Evolutionary conservation across 2,797 vertebrate genomes (phyloP), one percentile per base, ranked within the genome.

Genomic region (Astyanax mexicanus): DNA sequence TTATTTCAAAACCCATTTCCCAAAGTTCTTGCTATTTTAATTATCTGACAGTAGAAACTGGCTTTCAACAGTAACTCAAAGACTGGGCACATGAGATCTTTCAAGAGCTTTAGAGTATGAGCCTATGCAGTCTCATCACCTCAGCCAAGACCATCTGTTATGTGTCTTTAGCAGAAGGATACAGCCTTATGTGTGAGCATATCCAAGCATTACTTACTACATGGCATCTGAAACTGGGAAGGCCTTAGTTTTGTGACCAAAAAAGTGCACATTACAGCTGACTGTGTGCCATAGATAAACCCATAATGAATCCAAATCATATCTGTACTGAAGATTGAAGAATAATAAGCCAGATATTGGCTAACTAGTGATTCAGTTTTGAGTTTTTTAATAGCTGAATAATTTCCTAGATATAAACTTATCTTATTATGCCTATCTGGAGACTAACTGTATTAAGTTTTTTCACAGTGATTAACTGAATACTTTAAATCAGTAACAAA

Each of bases 271-370:
- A 45, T 29, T 12, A 29, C 27, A 9, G 23, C 15, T 58, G 9
- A 12, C 0, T 10, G 1, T 8, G 10, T 11, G 29, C 29, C 19
- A 23, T 23, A n/a, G 1, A 51, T 10, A 4, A 58, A 61, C 7
- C 58, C 9, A 15, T 37, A 37, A 61, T 21, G 12, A 71, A 77
- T 23, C 47, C 64, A 35, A 67, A 55, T 57, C 29, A 35, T 6
- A 29, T 55, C 52, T 4, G 8, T 25, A 9, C 1, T 54, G 9
- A 4, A 25, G 47, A 7, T 0, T 7, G 1, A 9, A 32, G 5
- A 2, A 32, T 32, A 32, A 32, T n/a, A n/a, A 44, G 42, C 1
- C 15, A 2, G 12, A 1, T 44, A n/a, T n/a, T 54, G 21, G 3
- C 10, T 11, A 25, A 13, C 23, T 55, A 27, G n/a, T n/a, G n/a